Evolutionary conservation across 2,113 vertebrate genomes (phyloP).

Genomic region (Chaenocephalus aceratus): DNA sequence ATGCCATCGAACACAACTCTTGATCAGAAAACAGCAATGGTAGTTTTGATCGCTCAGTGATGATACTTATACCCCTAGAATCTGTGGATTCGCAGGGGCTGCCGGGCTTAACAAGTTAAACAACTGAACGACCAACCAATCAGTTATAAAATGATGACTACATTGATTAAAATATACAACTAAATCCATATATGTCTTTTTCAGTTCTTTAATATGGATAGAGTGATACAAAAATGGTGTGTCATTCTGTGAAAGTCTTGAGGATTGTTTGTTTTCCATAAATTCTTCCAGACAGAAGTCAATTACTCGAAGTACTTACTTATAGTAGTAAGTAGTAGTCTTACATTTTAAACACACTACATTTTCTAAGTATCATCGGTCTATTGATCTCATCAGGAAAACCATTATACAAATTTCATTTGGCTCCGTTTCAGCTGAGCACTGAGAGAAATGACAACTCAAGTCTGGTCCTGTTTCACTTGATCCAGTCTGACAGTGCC

Average conservation of each 20-base stretch:
- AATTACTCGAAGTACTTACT: not conserved
- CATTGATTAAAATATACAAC: not conserved
- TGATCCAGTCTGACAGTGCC: not conserved
- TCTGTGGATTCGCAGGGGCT: too few relatives aligned
- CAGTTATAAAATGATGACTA: not conserved
- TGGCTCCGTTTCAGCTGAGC: not conserved
- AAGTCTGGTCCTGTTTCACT: not conserved
- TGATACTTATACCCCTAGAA: too few relatives aligned
- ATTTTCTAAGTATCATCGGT: conserved; percentile 9
- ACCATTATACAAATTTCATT: not conserved
- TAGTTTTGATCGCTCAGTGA: too few relatives aligned
- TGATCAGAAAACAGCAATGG: too few relatives aligned
- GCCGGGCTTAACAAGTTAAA: not conserved
- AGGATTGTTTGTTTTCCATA: not conserved
- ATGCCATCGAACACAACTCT: too few relatives aligned
- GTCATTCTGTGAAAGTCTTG: not conserved
- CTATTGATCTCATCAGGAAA: conserved; percentile 16
- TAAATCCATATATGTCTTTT: not conserved
- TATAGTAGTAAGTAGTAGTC: not conserved
- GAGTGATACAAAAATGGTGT: not conserved
- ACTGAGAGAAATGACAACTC: not conserved
- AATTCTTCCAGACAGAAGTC: conserved; percentile 11
- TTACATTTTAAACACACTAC: not conserved
- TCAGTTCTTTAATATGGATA: not conserved
- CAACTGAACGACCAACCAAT: not conserved